Conservation (phyloP, 2,888 invertebrate species). For the Drosophila kuntzei region DNA sequence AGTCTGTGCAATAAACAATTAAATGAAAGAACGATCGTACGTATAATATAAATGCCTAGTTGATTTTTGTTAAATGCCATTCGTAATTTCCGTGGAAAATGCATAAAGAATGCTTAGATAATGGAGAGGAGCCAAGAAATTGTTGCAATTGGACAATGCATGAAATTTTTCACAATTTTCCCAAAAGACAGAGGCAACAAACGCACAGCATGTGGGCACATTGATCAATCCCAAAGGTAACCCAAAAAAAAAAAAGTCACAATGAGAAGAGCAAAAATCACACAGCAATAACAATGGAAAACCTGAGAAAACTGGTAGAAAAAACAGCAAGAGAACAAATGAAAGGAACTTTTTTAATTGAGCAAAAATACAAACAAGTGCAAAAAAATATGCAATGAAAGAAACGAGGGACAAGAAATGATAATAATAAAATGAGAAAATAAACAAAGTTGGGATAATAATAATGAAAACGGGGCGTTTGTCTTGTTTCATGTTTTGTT, state of each 20-base stretch:
- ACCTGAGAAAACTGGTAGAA: constrained; percentile 2
- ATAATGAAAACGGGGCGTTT: constrained; percentile 61
- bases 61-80: constrained; percentile 48
- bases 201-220: constrained; percentile 77
- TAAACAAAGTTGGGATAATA: constrained; percentile 19
- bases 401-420: constrained; percentile 7
- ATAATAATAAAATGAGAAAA: constrained; percentile 14
- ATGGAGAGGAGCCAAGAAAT: constrained; percentile 49
- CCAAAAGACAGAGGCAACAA: constrained; percentile 33
- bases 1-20: constrained; percentile 10
- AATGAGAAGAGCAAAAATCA: constrained; percentile 67
- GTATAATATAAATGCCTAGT: constrained; percentile 26
- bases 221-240: constrained; percentile 51
- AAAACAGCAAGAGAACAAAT: constrained; percentile 5
- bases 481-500: constrained; percentile 61
- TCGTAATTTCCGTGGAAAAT: constrained; percentile 73
- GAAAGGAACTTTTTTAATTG: constrained; percentile 71
- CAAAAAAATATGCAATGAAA: constrained; percentile 52
- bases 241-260: constrained; percentile 59
- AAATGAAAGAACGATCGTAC: constrained; percentile 22
- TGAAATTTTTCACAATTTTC: constrained; percentile 51
- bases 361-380: constrained; percentile 80
- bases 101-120: constrained; percentile 44
- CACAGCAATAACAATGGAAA: constrained; percentile 52
- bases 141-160: constrained; percentile 54